Evolutionary conservation across 2,797 vertebrate genomes (phyloP), one percentile per base, ranked within the genome.

Genomic region (Danio aesculapii): DNA sequence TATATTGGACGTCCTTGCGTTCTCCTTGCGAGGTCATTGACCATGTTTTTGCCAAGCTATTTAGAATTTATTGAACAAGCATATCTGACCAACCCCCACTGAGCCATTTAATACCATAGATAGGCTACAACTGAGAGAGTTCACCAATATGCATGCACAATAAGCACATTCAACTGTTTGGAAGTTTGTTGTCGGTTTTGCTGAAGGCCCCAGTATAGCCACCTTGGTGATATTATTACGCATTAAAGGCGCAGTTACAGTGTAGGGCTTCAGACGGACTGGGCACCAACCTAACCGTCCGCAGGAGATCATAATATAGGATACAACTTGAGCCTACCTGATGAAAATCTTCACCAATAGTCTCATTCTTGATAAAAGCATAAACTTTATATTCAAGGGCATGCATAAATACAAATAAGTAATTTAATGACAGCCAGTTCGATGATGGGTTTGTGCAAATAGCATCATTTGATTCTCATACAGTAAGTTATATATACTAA

Each of bases 171-270:
- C 83, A 80, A 77, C 84, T 86, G 72, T 85, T 82, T 66, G 83
- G 53, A 88, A 91, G 91, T 91, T 92, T 90, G 82, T 68, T 83
- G 82, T 85, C 57, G 81, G 84, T 89, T 86, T 88, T 87, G 64
- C 71, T 84, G 84, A 83, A 83, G 92, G 91, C 91, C 92, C 90
- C 88, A 86, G 90, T 81, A 76, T 59, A 88, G 88, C 78, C 90
- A 92, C 90, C 86, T 88, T 90, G 87, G 86, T 89, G 88, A 92
- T 91, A 90, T 92, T 87, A 90, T 93, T 89, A 91, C 88, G 88
- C 88, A 93, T 81, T 93, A 94, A 94, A 94, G 93, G 90, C 88
- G 81, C 93, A 94, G 93, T 19, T 87, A 88, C 90, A 87, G 83
- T 78, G 74, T 90, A 39, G 44, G 44, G 53, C 21, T 21, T 19